Percentiles rank a stretch among this genome's conserved stretches.
Evolutionary conservation across 2,113 vertebrate genomes (phyloP).

Genomic region (Willisornis vidua): DNA sequence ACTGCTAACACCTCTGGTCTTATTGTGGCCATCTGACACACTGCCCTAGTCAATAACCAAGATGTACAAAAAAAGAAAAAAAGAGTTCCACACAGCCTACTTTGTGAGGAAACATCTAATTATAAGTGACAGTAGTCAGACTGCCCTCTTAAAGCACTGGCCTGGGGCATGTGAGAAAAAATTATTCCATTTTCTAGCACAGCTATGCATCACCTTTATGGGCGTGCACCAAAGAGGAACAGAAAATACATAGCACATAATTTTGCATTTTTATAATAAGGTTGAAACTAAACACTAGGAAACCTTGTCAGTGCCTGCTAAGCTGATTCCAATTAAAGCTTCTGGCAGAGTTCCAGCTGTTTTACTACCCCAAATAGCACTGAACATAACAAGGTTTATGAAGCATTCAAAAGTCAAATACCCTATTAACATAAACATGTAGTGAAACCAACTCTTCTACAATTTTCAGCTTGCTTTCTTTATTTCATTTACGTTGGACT

Average conservation of each 20-base stretch:
- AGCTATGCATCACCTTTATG: conserved; percentile 72
- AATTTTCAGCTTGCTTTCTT: conserved; percentile 78
- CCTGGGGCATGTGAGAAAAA: conserved; percentile 38
- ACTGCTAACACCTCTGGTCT: not conserved
- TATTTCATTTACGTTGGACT: conserved; percentile 69
- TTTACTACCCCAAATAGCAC: conserved; percentile 83
- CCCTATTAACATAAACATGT: conserved; percentile 86
- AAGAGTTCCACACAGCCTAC: not conserved
- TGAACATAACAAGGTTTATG: conserved; percentile 85
- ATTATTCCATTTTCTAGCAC: conserved; percentile 48
- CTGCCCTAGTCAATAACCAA: conserved; percentile 31
- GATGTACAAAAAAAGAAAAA: not conserved
- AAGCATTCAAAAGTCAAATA: conserved; percentile 89
- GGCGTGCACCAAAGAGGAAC: conserved; percentile 54
- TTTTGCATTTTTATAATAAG: conserved; percentile 81
- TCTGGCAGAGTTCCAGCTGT: conserved; percentile 82
- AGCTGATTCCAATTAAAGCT: conserved; percentile 86
- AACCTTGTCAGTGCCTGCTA: conserved; percentile 83
- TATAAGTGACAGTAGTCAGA: not conserved
- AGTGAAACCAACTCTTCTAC: conserved; percentile 81
- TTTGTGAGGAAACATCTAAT: conserved; percentile 26
- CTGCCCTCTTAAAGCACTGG: conserved; percentile 11
- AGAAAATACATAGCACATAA: conserved; percentile 75
- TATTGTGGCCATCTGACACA: not conserved
- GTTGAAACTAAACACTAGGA: conserved; percentile 80